Evolutionary conservation across 2,888 invertebrate genomes (phyloP), one percentile per base, ranked within the genome.

Genomic region (Lepidochrysops patricia): DNA sequence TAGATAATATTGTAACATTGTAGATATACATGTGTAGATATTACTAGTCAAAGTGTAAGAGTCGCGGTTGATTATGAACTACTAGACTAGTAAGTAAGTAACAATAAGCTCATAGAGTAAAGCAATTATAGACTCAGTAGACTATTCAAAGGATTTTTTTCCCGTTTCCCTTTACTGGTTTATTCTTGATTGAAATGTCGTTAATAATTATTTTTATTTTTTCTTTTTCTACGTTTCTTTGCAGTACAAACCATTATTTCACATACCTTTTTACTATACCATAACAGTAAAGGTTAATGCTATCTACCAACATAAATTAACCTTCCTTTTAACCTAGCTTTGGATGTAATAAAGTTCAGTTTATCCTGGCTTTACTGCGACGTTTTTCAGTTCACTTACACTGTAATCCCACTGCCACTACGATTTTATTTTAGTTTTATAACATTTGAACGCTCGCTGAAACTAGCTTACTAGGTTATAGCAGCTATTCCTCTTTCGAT

Each of bases 21-120:
- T n/a, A n/a, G n/a, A n/a, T n/a, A n/a, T n/a, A n/a, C n/a, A n/a
- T n/a, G n/a, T n/a, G n/a, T n/a, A n/a, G n/a, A n/a, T n/a, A n/a
- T n/a, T 23, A 54, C 61, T 58, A 62, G 58, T 60, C 37, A 50
- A n/a, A 35, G 52, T 52, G 15, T 49, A 37, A 57, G 65, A 65
- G 65, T 65, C 65, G 65, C 65, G 65, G 49, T 60, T 60, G 64
- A 65, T 65, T 65, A 65, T 65, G 64, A 65, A 65, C 52, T 60
- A 29, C 49, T 37, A 52, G 49, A 25, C 48, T 32, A 49, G 25
- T 32, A 7, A 43, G 32, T 58, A 58, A 48, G 50, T 50, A 37
- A 37, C 37, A 37, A 13, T 37, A n/a, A 37, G 37, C 29, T 29
- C 29, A 6, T 29, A 29, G 9, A 2, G 7, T 29, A 29, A 6